Evolutionary conservation across 2,113 vertebrate genomes (phyloP), one percentile per base, ranked within the genome.

Genomic region (Mellivora capensis): DNA sequence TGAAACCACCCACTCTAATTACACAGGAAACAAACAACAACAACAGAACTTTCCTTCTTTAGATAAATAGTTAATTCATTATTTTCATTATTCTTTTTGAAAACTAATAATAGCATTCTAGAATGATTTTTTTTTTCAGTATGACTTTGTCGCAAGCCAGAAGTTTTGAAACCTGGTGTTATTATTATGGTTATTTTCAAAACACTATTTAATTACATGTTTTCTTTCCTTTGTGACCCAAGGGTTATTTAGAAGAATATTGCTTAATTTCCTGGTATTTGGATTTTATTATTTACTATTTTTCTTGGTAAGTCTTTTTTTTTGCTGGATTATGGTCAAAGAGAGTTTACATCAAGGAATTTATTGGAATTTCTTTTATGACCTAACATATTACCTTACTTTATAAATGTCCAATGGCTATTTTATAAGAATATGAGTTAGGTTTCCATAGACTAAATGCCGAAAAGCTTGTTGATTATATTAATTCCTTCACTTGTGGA

Each of bases 261-360:
- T 98, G 94, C 97, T 95, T 98, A 97, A 98, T 91, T 97, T 98
- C 87, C 95, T 97, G 92, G 74, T 25, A 71, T 97, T 96, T 76
- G 47, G n/a, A 91, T 94, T 85, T 37, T 42, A 88, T 71, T 86
- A 83, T 47, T 96, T 77, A 96, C 83, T 89, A 69, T 84, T 97
- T 97, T 98, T 86, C 91, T 97, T 82, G 72, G 49, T 90, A 86
- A 95, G 96, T 94, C 47, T 84, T 97, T 93, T 74, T 74, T 90
- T 80, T 76, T 81, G 29, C 69, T 93, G 59, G 67, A 34, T 87
- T 91, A 86, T 44, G 29, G 27, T 74, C 44, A 83, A 94, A 97
- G 77, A 72, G 81, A 80, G 12, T 67, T 95, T 94, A 88, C 23
- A 86, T 62, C 14, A 71, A 91, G 85, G 39, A 89, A 79, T 62